Conservation (phyloP, 2,797 vertebrate genomes). For the Chromis chromis region DNA sequence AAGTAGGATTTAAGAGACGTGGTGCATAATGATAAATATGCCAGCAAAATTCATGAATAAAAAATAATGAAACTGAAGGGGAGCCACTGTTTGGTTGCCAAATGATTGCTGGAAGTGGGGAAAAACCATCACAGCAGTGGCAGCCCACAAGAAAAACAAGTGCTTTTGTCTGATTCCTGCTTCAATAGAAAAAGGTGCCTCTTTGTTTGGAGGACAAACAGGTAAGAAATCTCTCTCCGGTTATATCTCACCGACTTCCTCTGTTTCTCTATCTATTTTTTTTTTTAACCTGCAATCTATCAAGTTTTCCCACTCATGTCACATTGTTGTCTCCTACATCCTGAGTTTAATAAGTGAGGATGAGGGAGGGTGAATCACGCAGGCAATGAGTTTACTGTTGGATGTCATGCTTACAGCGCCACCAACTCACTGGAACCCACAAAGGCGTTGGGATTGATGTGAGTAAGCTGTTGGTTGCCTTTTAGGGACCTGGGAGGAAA, state of each 20-base stretch:
- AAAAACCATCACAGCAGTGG: slow-evolving; percentile 14
- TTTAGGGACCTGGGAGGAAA: slow-evolving; percentile 73
- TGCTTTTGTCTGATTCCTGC: slow-evolving; percentile 19
- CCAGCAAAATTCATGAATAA: neutral
- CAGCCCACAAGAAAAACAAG: slow-evolving; percentile 10
- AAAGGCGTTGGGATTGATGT: slow-evolving; percentile 82
- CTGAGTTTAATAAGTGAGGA: slow-evolving; percentile 39
- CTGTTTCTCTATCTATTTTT: slow-evolving; percentile 46
- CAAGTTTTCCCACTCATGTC: slow-evolving; percentile 31
- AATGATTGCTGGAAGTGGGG: slow-evolving; percentile 19
- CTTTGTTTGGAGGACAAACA: slow-evolving; percentile 31
- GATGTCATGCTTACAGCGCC: slow-evolving; percentile 84
- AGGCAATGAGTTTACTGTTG: slow-evolving; percentile 50
- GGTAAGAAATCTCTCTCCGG: neutral
- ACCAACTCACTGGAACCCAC: slow-evolving; percentile 82
- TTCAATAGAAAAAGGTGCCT: slow-evolving; percentile 38
- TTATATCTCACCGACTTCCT: slow-evolving; percentile 3
- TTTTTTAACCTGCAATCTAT: slow-evolving; percentile 28
- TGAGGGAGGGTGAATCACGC: slow-evolving; percentile 61
- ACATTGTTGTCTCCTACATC: slow-evolving; percentile 41
- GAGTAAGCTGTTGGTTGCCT: slow-evolving; percentile 80
- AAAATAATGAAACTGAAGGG: slow-evolving; percentile 5
- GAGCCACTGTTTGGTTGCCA: slow-evolving; percentile 39
- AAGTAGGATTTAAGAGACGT: neutral
- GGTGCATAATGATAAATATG: neutral